phyloP scores from a whole-genome alignment of 2,797 vertebrate species.

The Sebastes vulpes region DNA sequence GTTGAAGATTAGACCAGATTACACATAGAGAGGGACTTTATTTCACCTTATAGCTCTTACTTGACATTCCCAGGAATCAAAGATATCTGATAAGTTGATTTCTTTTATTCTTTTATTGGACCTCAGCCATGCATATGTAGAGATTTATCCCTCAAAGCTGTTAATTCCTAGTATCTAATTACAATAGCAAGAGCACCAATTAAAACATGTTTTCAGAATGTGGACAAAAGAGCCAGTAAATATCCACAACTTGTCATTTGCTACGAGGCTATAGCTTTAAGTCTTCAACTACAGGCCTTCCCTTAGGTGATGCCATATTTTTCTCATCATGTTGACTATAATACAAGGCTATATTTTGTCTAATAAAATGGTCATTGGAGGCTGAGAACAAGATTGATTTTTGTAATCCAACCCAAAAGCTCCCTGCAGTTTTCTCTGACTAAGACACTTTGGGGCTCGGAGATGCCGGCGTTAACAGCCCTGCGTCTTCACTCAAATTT shows the following conservation, averaged over 20 bases:
- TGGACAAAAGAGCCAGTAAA: background rate
- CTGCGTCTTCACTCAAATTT: slow-evolving; percentile 44
- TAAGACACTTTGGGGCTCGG: background rate
- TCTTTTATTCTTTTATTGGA: slow-evolving; percentile 24
- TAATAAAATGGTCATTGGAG: background rate
- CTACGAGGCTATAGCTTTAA: background rate
- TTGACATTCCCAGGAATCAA: slow-evolving; percentile 38
- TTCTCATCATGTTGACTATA: background rate
- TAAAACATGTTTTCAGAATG: slow-evolving; percentile 25
- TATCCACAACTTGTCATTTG: background rate
- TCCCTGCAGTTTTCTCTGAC: background rate
- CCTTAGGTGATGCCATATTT: background rate
- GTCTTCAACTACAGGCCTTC: background rate
- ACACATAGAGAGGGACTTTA: slow-evolving; percentile 29
- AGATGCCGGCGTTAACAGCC: slow-evolving; percentile 23
- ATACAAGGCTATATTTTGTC: background rate
- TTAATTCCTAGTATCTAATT: slow-evolving; percentile 28
- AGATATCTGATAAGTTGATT: slow-evolving; percentile 38
- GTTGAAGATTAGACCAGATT: slow-evolving; percentile 53
- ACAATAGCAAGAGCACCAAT: slow-evolving; percentile 21
- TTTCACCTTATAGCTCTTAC: slow-evolving; percentile 32
- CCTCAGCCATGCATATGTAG: slow-evolving; percentile 15
- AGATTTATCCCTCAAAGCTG: background rate
- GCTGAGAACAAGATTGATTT: slow-evolving; percentile 20
- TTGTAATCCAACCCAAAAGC: slow-evolving; percentile 3